phyloP scores from a whole-genome alignment of 2,113 vertebrate genomes.

The Macrotus californicus region DNA sequence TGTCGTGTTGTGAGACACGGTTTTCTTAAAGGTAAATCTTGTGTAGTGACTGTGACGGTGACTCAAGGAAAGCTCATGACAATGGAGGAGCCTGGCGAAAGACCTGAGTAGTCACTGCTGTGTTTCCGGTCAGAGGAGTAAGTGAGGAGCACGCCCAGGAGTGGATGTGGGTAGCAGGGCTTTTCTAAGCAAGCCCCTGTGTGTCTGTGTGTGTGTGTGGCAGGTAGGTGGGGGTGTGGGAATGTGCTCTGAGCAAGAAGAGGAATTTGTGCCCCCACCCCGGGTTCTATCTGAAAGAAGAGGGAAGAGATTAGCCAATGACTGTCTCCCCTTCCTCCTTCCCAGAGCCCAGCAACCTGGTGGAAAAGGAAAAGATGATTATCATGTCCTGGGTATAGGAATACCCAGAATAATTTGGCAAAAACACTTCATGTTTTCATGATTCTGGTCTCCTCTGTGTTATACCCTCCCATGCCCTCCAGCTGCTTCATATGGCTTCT shows the following conservation, averaged over 20 bases:
- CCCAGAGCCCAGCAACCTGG: neutral
- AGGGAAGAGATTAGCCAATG: neutral
- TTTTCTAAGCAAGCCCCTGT: neutral
- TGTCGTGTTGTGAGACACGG: fast-evolving
- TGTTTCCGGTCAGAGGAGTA: fast-evolving
- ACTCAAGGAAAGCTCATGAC: fast-evolving
- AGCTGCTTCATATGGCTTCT: neutral
- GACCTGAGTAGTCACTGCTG: fast-evolving
- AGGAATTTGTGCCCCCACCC: neutral
- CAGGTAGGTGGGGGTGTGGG: neutral
- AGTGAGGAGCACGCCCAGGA: too few species aligned
- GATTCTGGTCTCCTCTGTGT: neutral
- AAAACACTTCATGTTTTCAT: neutral
- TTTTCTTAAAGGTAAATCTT: neutral
- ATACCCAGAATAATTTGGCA: constrained; percentile 7
- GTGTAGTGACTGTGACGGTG: fast-evolving
- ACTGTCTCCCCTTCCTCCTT: neutral
- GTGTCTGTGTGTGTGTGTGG: neutral
- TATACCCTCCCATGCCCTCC: neutral
- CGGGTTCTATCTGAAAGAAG: neutral
- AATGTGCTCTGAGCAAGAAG: neutral
- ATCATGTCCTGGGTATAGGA: neutral
- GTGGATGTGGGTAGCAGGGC: fast-evolving
- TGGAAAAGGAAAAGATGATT: constrained; percentile 26
- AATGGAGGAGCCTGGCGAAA: fast-evolving